These are phyloP conservation scores for Mycetomoellerius zeteki DNA, from an alignment of 1,140 invertebrate genomes.

Conservation along the genomic window DNA sequence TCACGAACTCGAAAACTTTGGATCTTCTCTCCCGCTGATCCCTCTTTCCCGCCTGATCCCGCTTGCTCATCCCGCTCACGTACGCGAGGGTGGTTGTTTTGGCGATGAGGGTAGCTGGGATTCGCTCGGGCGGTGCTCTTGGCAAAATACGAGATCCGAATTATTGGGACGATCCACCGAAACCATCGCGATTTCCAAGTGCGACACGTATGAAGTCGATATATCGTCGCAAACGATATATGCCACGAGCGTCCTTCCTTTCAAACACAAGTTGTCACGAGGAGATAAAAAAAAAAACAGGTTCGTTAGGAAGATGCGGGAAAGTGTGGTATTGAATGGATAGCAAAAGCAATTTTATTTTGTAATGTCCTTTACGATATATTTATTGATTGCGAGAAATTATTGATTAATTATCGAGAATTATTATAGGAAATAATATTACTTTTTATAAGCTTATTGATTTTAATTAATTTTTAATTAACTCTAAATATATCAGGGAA, in stretches of 20 bases:
- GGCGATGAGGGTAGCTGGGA: slow-evolving; percentile 60
- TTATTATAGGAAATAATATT: not conserved
- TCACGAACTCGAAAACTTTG: slow-evolving; percentile 63
- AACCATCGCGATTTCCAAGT: slow-evolving; percentile 72
- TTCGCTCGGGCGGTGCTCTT: slow-evolving; percentile 54
- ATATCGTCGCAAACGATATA: slow-evolving; percentile 51
- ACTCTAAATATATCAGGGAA: not conserved
- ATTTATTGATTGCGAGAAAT: too few species aligned
- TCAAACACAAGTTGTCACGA: slow-evolving; percentile 10
- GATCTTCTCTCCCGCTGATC: slow-evolving; percentile 38
- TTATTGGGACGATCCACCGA: slow-evolving; percentile 67
- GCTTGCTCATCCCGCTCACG: slow-evolving; percentile 68
- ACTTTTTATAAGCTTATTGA: not conserved
- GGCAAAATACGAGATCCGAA: slow-evolving; percentile 74
- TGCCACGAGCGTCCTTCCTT: slow-evolving; percentile 43
- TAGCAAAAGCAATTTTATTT: not conserved
- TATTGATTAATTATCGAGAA: not conserved
- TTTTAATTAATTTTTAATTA: not conserved
- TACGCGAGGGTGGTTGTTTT: slow-evolving; percentile 71
- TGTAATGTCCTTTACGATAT: not conserved
- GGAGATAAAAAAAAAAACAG: slow-evolving; percentile 13
- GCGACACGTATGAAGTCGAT: slow-evolving; percentile 67
- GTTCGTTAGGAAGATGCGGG: slow-evolving; percentile 28
- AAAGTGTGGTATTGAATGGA: slow-evolving; percentile 6
- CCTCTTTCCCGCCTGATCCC: slow-evolving; percentile 17